Evolutionary conservation across 2,113 vertebrate genomes (phyloP).

Genomic region (Mirza zaza): DNA sequence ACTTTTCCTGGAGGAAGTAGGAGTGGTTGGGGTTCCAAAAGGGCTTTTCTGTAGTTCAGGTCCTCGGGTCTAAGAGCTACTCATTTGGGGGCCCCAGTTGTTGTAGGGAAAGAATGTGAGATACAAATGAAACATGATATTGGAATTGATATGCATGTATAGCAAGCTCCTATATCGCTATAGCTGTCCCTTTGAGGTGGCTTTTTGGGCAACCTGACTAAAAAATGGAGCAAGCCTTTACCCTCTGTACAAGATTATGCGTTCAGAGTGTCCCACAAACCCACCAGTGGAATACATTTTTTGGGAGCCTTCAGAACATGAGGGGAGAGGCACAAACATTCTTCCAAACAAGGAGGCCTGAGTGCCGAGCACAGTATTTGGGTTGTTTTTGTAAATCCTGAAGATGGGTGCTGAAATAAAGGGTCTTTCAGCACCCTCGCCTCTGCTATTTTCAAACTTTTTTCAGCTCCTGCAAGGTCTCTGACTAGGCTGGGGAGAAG

Average conservation of each 20-base stretch:
- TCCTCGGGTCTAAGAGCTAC: background rate
- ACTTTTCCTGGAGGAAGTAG: constrained; percentile 61
- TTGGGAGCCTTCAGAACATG: constrained; percentile 8
- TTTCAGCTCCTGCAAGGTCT: constrained; percentile 1
- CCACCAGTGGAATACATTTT: background rate
- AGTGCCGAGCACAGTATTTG: background rate
- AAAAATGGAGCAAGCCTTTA: background rate
- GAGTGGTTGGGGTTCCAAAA: background rate
- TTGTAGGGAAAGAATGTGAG: background rate
- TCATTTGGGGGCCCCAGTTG: background rate
- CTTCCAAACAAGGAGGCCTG: background rate
- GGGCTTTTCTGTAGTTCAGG: background rate
- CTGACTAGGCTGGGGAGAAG: background rate
- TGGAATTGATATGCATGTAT: background rate
- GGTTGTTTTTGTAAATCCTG: background rate
- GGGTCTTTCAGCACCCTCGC: background rate
- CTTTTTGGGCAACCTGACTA: background rate
- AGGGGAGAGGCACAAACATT: background rate
- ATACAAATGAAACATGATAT: background rate
- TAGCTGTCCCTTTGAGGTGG: background rate
- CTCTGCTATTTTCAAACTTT: constrained; percentile 60
- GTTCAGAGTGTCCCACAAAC: constrained; percentile 8
- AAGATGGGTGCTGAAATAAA: background rate
- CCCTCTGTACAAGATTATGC: background rate
- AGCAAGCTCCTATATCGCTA: background rate